phyloP scores from a whole-genome alignment of 2,797 vertebrate species.

The Helarctos malayanus region DNA sequence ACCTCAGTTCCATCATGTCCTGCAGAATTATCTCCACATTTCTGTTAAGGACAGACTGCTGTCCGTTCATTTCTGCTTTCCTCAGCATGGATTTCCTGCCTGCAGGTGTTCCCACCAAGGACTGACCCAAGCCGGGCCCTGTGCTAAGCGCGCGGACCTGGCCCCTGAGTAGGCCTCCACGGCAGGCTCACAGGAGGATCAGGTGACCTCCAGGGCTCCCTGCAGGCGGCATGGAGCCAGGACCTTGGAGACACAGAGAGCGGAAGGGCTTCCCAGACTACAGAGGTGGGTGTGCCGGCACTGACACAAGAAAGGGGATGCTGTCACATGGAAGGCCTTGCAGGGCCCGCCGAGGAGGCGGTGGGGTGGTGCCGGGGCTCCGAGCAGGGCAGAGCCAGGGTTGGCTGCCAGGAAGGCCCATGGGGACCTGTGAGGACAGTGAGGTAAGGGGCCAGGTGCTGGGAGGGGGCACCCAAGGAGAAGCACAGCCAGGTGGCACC shows the following conservation, averaged over 20 bases:
- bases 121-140: not conserved
- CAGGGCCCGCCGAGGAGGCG: too few relatives aligned
- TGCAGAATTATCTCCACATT: accelerated
- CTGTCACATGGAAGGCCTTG: accelerated
- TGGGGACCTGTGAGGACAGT: not conserved
- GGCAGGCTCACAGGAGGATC: not conserved
- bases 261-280: not conserved
- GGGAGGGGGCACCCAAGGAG: not conserved
- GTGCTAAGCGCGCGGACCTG: not conserved
- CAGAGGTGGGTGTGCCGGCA: not conserved
- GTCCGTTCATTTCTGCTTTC: not conserved
- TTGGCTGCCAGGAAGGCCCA: not conserved
- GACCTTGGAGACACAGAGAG: not conserved
- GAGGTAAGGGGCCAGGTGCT: not conserved
- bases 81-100: too few relatives aligned
- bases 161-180: not conserved
- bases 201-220: not conserved
- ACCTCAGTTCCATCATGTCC: not conserved
- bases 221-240: not conserved
- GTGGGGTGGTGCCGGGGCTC: not conserved
- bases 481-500: not conserved
- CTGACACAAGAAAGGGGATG: not conserved
- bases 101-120: not conserved
- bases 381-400: not conserved
- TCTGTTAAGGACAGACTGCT: not conserved